Evolutionary conservation across 2,113 vertebrate species (phyloP).

Genomic region (Monopterus albus): DNA sequence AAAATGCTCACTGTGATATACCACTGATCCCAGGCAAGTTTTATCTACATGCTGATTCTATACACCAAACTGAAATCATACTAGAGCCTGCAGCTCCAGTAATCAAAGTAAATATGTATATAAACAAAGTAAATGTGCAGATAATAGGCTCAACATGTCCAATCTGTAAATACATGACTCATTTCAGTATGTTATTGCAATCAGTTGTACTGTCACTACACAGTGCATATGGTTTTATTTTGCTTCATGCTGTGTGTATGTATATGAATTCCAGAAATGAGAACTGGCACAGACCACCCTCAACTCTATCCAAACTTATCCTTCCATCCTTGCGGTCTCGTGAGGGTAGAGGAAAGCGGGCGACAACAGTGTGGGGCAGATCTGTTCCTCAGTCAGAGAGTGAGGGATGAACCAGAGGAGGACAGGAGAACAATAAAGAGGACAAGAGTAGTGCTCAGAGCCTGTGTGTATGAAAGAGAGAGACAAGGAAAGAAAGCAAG

Average conservation of each 20-base stretch:
- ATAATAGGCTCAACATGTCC: not conserved
- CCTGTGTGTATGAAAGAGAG: constrained; percentile 35
- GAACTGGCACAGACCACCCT: constrained; percentile 14
- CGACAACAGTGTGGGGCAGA: constrained; percentile 29
- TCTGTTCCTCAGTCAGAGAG: constrained; percentile 39
- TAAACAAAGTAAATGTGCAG: not conserved
- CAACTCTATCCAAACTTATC: constrained; percentile 23
- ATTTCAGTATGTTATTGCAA: not conserved
- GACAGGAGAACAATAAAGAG: constrained; percentile 45
- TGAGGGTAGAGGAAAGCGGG: constrained; percentile 34
- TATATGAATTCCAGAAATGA: constrained; percentile 2
- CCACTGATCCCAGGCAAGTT: not conserved
- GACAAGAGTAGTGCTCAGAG: constrained; percentile 30
- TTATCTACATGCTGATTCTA: not conserved
- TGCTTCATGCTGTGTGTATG: not conserved
- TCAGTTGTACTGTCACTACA: constrained; percentile 16
- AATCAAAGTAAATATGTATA: constrained; percentile 4
- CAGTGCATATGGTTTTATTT: not conserved
- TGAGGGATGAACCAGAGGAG: constrained; percentile 42
- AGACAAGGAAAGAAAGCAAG: constrained; percentile 16
- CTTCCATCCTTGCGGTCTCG: constrained; percentile 31
- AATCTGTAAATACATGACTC: constrained; percentile 7
- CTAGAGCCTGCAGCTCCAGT: not conserved
- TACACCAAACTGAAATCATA: not conserved
- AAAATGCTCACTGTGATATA: constrained; percentile 3